Percentiles rank a stretch among this genome's conserved stretches.
These are phyloP conservation scores for Agrotis exclamationis DNA, from an alignment of 2,888 invertebrate genomes.

Conservation along the genomic window DNA sequence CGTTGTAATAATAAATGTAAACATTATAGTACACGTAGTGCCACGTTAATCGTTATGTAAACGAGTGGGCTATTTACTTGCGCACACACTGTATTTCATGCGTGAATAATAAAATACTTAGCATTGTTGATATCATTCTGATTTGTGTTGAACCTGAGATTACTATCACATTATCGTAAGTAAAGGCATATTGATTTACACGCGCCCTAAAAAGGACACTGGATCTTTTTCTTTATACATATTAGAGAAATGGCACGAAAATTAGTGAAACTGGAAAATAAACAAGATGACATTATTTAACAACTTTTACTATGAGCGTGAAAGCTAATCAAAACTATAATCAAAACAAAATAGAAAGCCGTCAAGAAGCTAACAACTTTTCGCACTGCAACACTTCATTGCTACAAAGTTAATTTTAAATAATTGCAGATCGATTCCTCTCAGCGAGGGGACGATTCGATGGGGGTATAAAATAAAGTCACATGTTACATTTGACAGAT, in stretches of 20 bases:
- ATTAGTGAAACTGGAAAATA: background rate
- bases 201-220: background rate
- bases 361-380: conserved; percentile 14
- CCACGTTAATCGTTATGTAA: conserved; percentile 57
- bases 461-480: conserved; percentile 36
- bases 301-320: background rate
- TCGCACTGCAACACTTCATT: conserved; percentile 20
- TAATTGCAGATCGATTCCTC: conserved; percentile 39
- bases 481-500: conserved; percentile 48
- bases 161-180: conserved; percentile 21
- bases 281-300: background rate
- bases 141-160: conserved; percentile 26
- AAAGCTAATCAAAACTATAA: conserved; percentile 16
- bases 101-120: conserved; percentile 47
- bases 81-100: conserved; percentile 35
- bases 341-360: conserved; percentile 17
- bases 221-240: no score
- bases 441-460: conserved; percentile 9
- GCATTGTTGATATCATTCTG: conserved; percentile 29
- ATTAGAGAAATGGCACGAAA: background rate
- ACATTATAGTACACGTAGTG: conserved; percentile 55
- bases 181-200: background rate
- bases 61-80: conserved; percentile 52
- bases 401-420: conserved; percentile 44
- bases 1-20: conserved; percentile 57